A percentile compares a stretch with the other conserved stretches of the same genome.
These are phyloP conservation scores for Muscicapa striata DNA, from an alignment of 2,797 vertebrate genomes.

Conservation along the genomic window DNA sequence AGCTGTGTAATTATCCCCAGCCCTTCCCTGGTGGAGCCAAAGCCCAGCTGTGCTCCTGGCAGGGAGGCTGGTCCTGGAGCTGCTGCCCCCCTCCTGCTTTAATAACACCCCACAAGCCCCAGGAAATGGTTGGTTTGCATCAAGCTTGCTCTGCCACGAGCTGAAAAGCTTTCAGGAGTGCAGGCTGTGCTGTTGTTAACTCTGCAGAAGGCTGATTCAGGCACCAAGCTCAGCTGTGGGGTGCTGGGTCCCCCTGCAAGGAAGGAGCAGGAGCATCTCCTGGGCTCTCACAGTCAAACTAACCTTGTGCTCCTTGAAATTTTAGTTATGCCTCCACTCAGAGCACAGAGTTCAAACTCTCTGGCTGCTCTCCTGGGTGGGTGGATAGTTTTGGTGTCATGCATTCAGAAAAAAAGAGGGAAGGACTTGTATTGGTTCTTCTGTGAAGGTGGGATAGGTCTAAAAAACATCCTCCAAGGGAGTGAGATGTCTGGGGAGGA, in stretches of 20 bases:
- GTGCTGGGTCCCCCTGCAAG: neutral
- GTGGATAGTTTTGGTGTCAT: neutral
- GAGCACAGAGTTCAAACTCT: neutral
- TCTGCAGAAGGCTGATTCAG: neutral
- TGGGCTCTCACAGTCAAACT: neutral
- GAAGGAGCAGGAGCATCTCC: neutral
- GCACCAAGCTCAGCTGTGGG: neutral
- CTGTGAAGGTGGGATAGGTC: neutral
- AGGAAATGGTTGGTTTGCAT: neutral
- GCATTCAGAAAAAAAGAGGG: neutral
- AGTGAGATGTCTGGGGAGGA: neutral
- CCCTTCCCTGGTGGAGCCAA: neutral
- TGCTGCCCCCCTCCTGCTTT: conserved; percentile 5
- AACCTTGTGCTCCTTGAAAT: neutral
- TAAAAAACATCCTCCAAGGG: neutral
- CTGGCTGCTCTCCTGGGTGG: neutral
- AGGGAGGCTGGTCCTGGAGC: neutral
- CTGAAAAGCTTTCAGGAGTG: neutral
- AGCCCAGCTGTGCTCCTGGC: neutral
- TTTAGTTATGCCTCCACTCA: neutral
- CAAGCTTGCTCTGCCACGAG: neutral
- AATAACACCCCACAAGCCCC: neutral
- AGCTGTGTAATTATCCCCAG: neutral
- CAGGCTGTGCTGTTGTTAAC: neutral
- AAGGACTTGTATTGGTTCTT: neutral